Evolutionary conservation across 2,113 vertebrate genomes (phyloP), one percentile per base, ranked within the genome.

Genomic region (Arothron firmamentum): DNA sequence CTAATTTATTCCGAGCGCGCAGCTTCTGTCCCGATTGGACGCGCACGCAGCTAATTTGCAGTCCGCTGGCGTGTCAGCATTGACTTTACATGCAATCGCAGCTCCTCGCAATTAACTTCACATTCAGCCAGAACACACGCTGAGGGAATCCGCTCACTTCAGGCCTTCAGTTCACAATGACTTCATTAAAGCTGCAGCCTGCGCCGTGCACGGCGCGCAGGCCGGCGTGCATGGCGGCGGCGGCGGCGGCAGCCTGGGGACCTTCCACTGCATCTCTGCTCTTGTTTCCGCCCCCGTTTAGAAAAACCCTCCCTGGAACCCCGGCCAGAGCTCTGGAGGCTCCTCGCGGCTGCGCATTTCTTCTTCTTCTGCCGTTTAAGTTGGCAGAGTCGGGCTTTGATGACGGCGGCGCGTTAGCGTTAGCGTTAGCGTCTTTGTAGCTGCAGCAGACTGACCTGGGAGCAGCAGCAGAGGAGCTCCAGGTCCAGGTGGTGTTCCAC

Each of bases 401-500:
- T 34, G 31, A 34, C 31, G 9, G 9, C 9, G 31, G 3, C 31
- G 31, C 31, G 5, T 5, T 34, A 2, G 31, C 1, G 6, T 1
- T 9, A 6, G 31, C 31, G 9, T 10, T 6, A 34, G 9, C 31
- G 31, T 34, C 31, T 34, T 34, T 6, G 31, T 34, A 34, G 13
- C 41, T 6, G 41, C 7, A 5, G 9, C 11, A 45, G 3, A 14
- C 42, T 45, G 42, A 45, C 4, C 42, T 16, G 6, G 15, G 42
- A 14, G n/a, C 17, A 49, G 67, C 60, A 31, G 45, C 11, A 15
- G 3, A 52, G 69, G 70, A 74, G 68, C 64, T 62, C 19, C 23
- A 60, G 28, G 61, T 84, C 82, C 72, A 78, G 80, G 72, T n/a
- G n/a, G n/a, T n/a, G n/a, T n/a, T n/a, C n/a, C n/a, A n/a, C 52